Conservation (phyloP, 2,113 vertebrate genomes). For the Neolamprologus brichardi region DNA sequence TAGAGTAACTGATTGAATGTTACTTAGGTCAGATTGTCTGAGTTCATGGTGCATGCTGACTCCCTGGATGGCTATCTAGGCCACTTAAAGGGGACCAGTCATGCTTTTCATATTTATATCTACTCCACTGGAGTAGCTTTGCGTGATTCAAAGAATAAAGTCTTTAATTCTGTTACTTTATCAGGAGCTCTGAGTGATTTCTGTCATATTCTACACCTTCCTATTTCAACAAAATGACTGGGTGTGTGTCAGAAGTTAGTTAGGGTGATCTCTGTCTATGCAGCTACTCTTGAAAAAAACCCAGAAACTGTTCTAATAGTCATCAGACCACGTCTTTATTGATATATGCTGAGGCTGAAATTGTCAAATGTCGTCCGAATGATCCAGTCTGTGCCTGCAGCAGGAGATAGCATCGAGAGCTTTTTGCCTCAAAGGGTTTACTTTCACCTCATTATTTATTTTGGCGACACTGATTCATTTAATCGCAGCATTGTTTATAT, state of each 20-base stretch:
- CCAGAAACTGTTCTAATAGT: background rate
- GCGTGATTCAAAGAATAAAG: background rate
- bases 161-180: background rate
- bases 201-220: background rate
- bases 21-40: background rate
- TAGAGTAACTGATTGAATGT: background rate
- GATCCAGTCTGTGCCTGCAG: background rate
- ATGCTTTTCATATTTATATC: background rate
- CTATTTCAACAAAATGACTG: background rate
- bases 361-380: background rate
- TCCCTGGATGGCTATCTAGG: background rate
- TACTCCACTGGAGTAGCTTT: background rate
- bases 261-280: background rate
- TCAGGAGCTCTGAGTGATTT: background rate
- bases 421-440: background rate
- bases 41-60: background rate
- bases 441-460: background rate
- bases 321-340: background rate
- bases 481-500: background rate
- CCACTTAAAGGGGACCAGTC: background rate
- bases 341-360: background rate
- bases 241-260: background rate
- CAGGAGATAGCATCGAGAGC: background rate
- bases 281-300: accelerated
- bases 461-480: background rate